Percentiles rank a stretch among this genome's conserved stretches.
phyloP scores from a whole-genome alignment of 2,113 vertebrate genomes.

The Crotophaga sulcirostris region DNA sequence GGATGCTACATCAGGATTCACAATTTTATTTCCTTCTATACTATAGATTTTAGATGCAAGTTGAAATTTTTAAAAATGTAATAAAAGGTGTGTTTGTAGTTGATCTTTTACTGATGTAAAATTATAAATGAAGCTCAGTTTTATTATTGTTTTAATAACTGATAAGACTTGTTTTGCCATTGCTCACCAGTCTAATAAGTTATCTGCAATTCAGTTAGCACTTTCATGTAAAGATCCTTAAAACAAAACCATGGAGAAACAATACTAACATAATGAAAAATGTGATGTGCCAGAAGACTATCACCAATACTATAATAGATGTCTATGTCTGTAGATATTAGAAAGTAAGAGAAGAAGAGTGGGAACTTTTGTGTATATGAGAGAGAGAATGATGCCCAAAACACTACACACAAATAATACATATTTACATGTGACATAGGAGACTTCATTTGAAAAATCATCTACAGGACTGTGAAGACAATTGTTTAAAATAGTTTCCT shows the following conservation, averaged over 20 bases:
- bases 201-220: background rate
- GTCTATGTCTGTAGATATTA: background rate
- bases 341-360: background rate
- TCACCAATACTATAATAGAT: background rate
- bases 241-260: background rate
- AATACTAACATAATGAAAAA: background rate
- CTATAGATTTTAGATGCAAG: background rate
- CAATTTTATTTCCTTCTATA: background rate
- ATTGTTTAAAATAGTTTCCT: background rate
- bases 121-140: background rate
- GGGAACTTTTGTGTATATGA: background rate
- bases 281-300: background rate
- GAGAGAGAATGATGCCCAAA: background rate
- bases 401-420: fast-evolving
- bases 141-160: background rate
- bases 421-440: background rate
- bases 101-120: background rate
- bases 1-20: no score
- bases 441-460: background rate
- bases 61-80: background rate
- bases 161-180: background rate
- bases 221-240: background rate
- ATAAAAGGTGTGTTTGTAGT: background rate
- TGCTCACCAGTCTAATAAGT: background rate
- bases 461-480: background rate